phyloP scores from a whole-genome alignment of 2,113 vertebrate species.

The Nesoenas mayeri region DNA sequence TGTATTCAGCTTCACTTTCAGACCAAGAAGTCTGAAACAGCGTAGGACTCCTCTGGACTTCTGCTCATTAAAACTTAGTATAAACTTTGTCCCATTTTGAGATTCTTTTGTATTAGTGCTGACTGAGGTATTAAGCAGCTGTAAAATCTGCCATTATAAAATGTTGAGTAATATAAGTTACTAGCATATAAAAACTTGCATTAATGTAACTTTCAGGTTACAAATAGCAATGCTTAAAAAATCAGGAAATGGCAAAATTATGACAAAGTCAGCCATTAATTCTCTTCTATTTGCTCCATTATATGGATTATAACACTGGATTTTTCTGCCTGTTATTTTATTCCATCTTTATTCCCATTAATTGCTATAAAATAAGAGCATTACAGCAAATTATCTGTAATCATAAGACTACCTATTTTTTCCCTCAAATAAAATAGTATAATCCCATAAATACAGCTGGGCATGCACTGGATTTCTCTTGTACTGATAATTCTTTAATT shows the following conservation, averaged over 20 bases:
- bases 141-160: background rate
- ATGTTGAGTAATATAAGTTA: background rate
- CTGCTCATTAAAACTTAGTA: background rate
- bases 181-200: background rate
- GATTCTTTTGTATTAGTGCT: background rate
- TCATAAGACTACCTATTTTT: constrained; percentile 39
- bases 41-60: background rate
- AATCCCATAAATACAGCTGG: constrained; percentile 43
- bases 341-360: constrained; percentile 10
- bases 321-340: constrained; percentile 48
- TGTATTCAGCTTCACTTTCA: background rate
- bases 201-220: background rate
- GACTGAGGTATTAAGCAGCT: background rate
- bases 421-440: background rate
- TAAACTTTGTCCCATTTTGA: background rate
- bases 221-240: background rate
- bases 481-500: constrained; percentile 21
- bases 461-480: background rate
- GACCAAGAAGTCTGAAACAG: background rate
- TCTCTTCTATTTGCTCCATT: constrained; percentile 7
- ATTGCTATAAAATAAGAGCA: constrained; percentile 38
- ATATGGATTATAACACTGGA: constrained; percentile 10
- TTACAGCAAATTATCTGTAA: constrained; percentile 48
- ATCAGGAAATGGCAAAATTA: background rate
- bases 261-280: background rate